Base-by-base conservation (phyloP, 2,797 vertebrate genomes). In the Sciurus carolinensis region DNA sequence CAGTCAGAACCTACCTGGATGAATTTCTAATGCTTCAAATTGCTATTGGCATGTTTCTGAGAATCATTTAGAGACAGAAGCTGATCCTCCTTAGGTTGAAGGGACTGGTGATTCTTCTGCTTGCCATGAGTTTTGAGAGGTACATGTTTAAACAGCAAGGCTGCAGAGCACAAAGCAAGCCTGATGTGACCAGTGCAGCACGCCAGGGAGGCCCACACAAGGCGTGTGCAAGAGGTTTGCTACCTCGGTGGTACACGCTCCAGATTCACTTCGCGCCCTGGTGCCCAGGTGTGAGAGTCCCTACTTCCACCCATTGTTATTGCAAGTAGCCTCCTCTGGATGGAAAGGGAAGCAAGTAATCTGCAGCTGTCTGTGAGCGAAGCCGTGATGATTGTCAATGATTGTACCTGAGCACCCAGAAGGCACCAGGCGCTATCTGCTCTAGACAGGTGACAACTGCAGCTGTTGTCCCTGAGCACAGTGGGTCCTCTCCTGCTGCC, bases 1-100 rank as follows among this genome's bases (percentile, higher is more conserved):
- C 97, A 98, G 97, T 97, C 98, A 98, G 97, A 98, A 97, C 94
- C 97, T 98, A 98, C 97, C 97, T 98, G 98, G 97, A 97, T 97
- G 97, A 97, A 98, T 98, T 98, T 97, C 97, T 97, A 98, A 98
- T 97, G 97, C 97, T 96, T 97, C 93, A 72, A 96, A 97, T 97
- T 97, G 97, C 97, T 97, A 69, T 89, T 59, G 95, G 98, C 97
- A 95, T 96, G 97, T 98, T 98, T 98, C 97, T 97, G 97, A 97
- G 97, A 98, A 98, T 97, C 36, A 97, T 96, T 96, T 97, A 97
- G 97, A 98, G 98, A 98, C 92, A 97, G 95, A 90, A 97, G 96
- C 96, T 97, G 97, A 98, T 98, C 98, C 98, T 98, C 98, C 97
- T 93, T 94, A 95, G 97, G 97, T 94, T 95, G 95, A 91, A 97